A percentile compares a stretch with the other conserved stretches of the same genome.
Conservation (phyloP, 2,888 invertebrate species). For the Linyphia triangularis region DNA sequence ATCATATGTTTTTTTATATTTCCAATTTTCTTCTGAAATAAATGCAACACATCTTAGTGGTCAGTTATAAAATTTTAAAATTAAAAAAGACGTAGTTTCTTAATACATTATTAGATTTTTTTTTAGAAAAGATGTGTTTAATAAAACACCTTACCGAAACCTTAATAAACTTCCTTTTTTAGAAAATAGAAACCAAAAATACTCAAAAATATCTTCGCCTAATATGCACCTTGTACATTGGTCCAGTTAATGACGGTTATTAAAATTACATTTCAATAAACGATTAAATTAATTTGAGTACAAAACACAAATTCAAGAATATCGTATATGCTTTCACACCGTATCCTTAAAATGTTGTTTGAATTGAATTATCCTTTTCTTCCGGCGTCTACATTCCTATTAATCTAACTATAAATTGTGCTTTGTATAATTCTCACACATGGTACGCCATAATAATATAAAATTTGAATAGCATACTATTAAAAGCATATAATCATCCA, state of each 20-base stretch:
- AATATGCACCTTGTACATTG: conserved; percentile 28
- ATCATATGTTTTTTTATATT: too few relatives aligned
- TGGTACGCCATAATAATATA: not conserved
- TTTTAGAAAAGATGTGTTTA: too few relatives aligned
- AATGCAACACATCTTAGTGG: too few relatives aligned
- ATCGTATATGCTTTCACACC: not conserved
- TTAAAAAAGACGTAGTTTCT: too few relatives aligned
- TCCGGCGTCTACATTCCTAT: conserved; percentile 13
- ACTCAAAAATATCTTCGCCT: not conserved
- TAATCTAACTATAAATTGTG: conserved; percentile 60
- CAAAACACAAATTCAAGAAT: not conserved
- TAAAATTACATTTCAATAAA: not conserved
- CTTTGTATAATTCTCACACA: conserved; percentile 36
- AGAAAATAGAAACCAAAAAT: not conserved
- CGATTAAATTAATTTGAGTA: not conserved
- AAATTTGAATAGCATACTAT: not conserved
- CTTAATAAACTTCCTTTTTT: too few relatives aligned
- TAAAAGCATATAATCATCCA: too few relatives aligned
- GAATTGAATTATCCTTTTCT: not conserved
- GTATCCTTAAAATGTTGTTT: not conserved
- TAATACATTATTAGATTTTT: too few relatives aligned
- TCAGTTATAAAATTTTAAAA: too few relatives aligned
- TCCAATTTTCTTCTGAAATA: too few relatives aligned
- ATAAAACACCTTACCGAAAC: too few relatives aligned
- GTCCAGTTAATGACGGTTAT: not conserved